Evolutionary conservation across 1,140 invertebrate species (phyloP).

Genomic region (Drosophila repleta): DNA sequence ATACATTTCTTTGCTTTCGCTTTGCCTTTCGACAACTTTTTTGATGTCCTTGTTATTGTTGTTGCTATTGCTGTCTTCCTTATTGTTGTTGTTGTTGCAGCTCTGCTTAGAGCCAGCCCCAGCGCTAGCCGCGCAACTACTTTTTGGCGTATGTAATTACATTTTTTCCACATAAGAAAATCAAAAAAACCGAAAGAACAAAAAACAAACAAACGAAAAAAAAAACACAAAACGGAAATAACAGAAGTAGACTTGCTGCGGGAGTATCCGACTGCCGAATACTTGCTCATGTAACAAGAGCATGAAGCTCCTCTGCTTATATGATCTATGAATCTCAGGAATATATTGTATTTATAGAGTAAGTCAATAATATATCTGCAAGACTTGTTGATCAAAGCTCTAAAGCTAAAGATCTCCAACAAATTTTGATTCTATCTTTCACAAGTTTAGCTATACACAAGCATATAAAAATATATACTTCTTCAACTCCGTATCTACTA

Average conservation of each 20-base stretch:
- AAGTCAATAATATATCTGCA: no score
- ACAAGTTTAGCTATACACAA: no score
- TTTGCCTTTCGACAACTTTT: slow-evolving; percentile 27
- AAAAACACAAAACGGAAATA: slow-evolving; percentile 3
- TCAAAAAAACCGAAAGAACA: slow-evolving; percentile 48
- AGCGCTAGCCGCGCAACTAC: slow-evolving; percentile 47
- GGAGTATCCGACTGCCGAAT: no score
- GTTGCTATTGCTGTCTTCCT: slow-evolving; percentile 18
- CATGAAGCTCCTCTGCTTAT: no score
- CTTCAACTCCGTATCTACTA: no score
- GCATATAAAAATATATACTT: no score
- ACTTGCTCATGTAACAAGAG: no score
- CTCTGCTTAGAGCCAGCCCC: slow-evolving; percentile 52
- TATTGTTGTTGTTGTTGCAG: slow-evolving; percentile 30
- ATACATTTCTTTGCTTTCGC: slow-evolving; percentile 64
- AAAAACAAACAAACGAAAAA: slow-evolving; percentile 34
- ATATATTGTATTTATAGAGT: no score
- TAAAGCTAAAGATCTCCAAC: no score
- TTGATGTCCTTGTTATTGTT: slow-evolving; percentile 12
- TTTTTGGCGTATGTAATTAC: slow-evolving; percentile 80
- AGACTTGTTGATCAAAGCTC: no score
- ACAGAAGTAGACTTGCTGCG: background rate
- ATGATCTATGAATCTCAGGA: no score
- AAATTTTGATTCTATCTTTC: no score
- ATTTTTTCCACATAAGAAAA: slow-evolving; percentile 64